Conservation (phyloP, 2,113 vertebrate genomes). For the Monarcha castaneiventris region DNA sequence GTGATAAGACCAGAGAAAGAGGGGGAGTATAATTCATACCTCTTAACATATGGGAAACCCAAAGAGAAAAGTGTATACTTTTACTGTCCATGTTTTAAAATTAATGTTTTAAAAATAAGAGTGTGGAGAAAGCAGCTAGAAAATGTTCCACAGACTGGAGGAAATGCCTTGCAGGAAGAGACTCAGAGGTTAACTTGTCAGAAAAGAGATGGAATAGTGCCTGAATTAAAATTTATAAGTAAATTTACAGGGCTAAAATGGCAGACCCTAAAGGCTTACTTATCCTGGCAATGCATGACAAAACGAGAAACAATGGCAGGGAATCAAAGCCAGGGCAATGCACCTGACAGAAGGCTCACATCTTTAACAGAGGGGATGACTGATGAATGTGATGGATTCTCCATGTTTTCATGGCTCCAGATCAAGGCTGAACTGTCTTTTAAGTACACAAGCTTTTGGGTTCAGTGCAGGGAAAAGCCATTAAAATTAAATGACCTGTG, state of each 20-base stretch:
- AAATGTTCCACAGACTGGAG: background rate
- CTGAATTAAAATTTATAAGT: background rate
- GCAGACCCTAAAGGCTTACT: background rate
- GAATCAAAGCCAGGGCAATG: background rate
- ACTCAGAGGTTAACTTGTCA: background rate
- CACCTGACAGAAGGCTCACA: background rate
- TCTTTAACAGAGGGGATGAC: background rate
- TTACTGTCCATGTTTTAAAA: background rate
- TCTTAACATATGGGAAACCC: background rate
- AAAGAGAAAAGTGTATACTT: background rate
- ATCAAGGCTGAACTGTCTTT: slow-evolving; percentile 3
- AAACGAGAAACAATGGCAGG: background rate
- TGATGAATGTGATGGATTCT: background rate
- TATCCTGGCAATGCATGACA: background rate
- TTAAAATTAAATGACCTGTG: background rate
- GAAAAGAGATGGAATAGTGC: background rate
- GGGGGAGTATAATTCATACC: background rate
- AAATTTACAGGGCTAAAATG: background rate
- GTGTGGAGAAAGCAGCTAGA: background rate
- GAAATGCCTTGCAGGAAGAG: background rate
- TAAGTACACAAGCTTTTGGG: background rate
- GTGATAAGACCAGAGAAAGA: background rate
- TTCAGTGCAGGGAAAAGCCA: background rate
- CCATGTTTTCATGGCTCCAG: slow-evolving; percentile 8
- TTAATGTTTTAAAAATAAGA: background rate